Evolutionary conservation across 2,113 vertebrate species (phyloP).

Genomic region (Prolemur simus): DNA sequence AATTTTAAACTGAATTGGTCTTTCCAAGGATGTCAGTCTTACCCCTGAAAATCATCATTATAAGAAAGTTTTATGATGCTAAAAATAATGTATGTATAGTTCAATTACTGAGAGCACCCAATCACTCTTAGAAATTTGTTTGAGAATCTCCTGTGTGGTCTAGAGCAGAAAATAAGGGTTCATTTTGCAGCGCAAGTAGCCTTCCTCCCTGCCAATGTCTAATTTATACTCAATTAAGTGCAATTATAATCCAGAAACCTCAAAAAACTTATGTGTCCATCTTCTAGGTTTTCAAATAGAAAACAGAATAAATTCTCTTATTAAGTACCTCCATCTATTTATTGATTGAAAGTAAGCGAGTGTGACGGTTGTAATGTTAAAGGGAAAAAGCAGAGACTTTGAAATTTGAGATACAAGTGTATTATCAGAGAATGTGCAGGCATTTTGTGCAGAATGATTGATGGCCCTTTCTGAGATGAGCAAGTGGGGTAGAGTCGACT

Average conservation of each 20-base stretch:
- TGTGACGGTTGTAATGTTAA: slow-evolving; percentile 41
- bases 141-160: slow-evolving; percentile 30
- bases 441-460: neutral
- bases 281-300: slow-evolving; percentile 58
- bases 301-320: slow-evolving; percentile 44
- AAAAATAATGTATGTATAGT: slow-evolving; percentile 54
- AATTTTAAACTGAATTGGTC: slow-evolving; percentile 29
- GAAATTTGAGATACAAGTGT: slow-evolving; percentile 37
- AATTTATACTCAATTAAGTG: slow-evolving; percentile 62
- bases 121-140: slow-evolving; percentile 49
- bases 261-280: slow-evolving; percentile 43
- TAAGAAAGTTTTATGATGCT: slow-evolving; percentile 40
- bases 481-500: neutral
- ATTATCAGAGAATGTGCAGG: neutral
- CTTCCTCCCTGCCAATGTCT: neutral
- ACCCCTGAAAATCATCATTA: slow-evolving; percentile 27
- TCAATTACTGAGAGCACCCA: slow-evolving; percentile 37
- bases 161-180: slow-evolving; percentile 48
- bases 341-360: slow-evolving; percentile 65
- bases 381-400: slow-evolving; percentile 50
- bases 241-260: slow-evolving; percentile 60
- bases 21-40: neutral
- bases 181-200: neutral
- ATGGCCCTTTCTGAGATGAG: neutral
- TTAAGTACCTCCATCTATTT: slow-evolving; percentile 62